Conservation (phyloP, 2,888 invertebrate genomes). For the Brassicogethes aeneus region DNA sequence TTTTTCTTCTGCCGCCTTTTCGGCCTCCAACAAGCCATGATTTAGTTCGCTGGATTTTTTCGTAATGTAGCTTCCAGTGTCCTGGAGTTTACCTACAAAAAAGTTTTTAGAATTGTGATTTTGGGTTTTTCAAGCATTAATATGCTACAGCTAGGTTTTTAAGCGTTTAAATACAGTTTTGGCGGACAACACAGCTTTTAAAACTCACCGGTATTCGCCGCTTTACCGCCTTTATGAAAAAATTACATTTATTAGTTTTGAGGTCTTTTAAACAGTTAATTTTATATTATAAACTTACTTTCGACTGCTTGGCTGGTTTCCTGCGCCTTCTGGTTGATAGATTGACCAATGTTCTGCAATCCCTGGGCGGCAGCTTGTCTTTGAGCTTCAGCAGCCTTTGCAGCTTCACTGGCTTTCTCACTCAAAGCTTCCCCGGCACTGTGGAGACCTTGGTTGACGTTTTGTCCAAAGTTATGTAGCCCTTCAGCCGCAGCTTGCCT, state of each 20-base stretch:
- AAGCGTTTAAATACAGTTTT: no score
- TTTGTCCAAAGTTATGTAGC: slow-evolving; percentile 3
- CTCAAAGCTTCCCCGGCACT: slow-evolving; percentile 6
- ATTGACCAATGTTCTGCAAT: slow-evolving; percentile 8
- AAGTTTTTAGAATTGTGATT: no score
- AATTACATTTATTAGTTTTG: no score
- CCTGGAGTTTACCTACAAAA: background rate
- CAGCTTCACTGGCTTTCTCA: slow-evolving; percentile 3
- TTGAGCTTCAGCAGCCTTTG: slow-evolving; percentile 15
- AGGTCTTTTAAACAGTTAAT: no score
- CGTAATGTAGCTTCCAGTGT: slow-evolving; percentile 8
- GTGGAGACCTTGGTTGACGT: slow-evolving; percentile 5
- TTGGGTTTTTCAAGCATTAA: no score
- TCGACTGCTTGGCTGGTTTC: slow-evolving; percentile 3
- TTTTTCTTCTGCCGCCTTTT: slow-evolving; percentile 18
- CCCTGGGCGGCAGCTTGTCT: slow-evolving; percentile 11
- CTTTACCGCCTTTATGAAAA: no score
- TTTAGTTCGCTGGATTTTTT: slow-evolving; percentile 19
- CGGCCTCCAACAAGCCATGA: slow-evolving; percentile 21
- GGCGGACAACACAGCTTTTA: no score
- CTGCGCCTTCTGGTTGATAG: slow-evolving; percentile 4
- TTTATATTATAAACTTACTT: no score
- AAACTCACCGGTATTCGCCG: no score
- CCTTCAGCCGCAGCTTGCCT: slow-evolving; percentile 6
- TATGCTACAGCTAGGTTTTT: no score